Percentiles rank a stretch among this genome's conserved stretches.
Evolutionary conservation across 2,797 vertebrate genomes (phyloP).

Genomic region (Lerista edwardsae): DNA sequence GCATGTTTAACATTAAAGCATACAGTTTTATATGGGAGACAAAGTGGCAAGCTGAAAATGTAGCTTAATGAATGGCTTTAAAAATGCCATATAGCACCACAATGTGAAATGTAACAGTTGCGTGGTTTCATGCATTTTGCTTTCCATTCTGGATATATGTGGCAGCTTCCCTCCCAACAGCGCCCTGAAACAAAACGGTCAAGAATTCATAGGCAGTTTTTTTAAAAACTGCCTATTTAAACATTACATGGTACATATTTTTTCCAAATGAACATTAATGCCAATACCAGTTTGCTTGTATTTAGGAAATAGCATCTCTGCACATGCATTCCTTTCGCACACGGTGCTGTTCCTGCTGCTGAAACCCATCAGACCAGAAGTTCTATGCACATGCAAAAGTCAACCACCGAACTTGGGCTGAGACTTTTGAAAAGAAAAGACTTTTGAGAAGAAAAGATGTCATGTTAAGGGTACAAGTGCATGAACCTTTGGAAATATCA

Average conservation of each 20-base stretch:
- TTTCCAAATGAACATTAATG: neutral
- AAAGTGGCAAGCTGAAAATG: neutral
- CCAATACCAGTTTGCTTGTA: neutral
- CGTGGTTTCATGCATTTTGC: neutral
- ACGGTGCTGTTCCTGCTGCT: neutral
- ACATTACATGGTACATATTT: neutral
- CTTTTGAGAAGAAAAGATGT: no score
- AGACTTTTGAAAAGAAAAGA: no score
- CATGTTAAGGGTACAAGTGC: no score
- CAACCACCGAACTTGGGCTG: neutral
- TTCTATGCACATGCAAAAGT: neutral
- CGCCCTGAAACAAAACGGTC: neutral
- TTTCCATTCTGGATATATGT: neutral
- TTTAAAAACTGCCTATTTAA: no score
- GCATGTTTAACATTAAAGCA: neutral
- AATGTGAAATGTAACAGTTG: neutral
- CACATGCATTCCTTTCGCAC: neutral
- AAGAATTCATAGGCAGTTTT: neutral
- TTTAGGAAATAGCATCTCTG: neutral
- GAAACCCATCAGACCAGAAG: neutral
- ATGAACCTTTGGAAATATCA: no score
- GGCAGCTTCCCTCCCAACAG: neutral
- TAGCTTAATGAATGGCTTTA: neutral
- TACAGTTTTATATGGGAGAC: neutral
- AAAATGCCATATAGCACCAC: neutral